These are phyloP conservation scores for Aphelinus atriplicis DNA, from an alignment of 1,140 invertebrate species.

Conservation along the genomic window DNA sequence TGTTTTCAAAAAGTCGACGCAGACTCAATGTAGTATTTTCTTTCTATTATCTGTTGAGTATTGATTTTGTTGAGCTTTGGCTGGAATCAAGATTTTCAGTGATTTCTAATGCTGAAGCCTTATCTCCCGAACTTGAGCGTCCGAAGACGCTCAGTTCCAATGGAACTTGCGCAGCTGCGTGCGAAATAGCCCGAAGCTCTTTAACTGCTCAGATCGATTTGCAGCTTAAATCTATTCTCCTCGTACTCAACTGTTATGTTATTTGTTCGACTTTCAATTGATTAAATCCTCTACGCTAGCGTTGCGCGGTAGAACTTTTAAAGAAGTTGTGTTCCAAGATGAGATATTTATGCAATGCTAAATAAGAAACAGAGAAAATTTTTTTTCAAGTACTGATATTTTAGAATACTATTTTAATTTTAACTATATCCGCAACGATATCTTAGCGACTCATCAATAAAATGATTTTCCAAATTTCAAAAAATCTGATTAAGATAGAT, in stretches of 20 bases:
- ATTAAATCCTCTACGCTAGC: slow-evolving; percentile 35
- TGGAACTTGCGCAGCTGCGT: slow-evolving; percentile 4
- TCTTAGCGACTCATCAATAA: too few species aligned
- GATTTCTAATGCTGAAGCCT: slow-evolving; percentile 25
- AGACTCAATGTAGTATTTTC: slow-evolving; percentile 13
- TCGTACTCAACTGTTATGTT: slow-evolving; percentile 29
- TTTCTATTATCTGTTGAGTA: slow-evolving; percentile 12
- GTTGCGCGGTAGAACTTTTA: slow-evolving; percentile 39
- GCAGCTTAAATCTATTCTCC: slow-evolving; percentile 31
- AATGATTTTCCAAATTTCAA: too few species aligned
- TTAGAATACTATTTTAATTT: slow-evolving; percentile 15
- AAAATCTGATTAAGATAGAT: too few species aligned
- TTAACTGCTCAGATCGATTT: slow-evolving; percentile 30
- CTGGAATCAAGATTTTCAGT: neutral
- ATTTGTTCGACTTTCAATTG: slow-evolving; percentile 6
- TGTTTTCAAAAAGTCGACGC: neutral
- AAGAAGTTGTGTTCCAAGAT: slow-evolving; percentile 37
- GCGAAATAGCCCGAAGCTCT: slow-evolving; percentile 23
- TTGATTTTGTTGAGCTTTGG: neutral
- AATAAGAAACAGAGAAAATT: slow-evolving; percentile 40
- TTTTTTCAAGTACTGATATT: slow-evolving; percentile 34
- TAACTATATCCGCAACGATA: too few species aligned
- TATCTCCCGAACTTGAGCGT: slow-evolving; percentile 19
- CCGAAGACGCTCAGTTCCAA: slow-evolving; percentile 16
- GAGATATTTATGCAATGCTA: slow-evolving; percentile 39